These are phyloP conservation scores for Leptinotarsa juncta DNA, from an alignment of 2,888 invertebrate species.

Conservation along the genomic window DNA sequence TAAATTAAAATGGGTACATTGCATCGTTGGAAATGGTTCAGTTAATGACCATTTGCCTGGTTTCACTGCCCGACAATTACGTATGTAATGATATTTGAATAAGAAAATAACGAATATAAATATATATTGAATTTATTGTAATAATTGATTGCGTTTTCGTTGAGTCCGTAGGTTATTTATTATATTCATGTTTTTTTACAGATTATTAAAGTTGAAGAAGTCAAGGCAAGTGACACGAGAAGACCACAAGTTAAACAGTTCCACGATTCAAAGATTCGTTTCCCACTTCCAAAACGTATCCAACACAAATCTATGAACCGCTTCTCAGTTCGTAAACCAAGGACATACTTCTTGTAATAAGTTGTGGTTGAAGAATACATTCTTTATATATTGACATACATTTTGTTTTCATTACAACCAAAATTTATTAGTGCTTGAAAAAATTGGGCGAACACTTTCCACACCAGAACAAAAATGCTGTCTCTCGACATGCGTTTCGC, in stretches of 20 bases:
- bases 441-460: too few relatives aligned
- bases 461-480: too few relatives aligned
- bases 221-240: conserved; percentile 89
- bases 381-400: conserved; percentile 40
- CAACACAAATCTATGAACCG: conserved; percentile 85
- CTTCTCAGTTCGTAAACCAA: conserved; percentile 86
- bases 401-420: neutral
- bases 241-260: conserved; percentile 97
- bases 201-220: conserved; percentile 95
- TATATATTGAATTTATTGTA: neutral
- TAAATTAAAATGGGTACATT: conserved; percentile 39
- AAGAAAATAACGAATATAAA: too few relatives aligned
- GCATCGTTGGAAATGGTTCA: conserved; percentile 44
- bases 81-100: neutral
- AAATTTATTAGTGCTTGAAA: neutral
- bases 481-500: too few relatives aligned
- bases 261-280: conserved; percentile 95
- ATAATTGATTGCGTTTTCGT: neutral
- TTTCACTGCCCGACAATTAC: conserved; percentile 39
- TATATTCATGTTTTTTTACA: conserved; percentile 32
- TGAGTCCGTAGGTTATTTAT: too few relatives aligned
- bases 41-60: conserved; percentile 39
- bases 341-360: conserved; percentile 77
- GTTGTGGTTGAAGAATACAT: conserved; percentile 49
- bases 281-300: conserved; percentile 95